phyloP scores from a whole-genome alignment of 1,140 invertebrate genomes.

The Heliconius nattereri region DNA sequence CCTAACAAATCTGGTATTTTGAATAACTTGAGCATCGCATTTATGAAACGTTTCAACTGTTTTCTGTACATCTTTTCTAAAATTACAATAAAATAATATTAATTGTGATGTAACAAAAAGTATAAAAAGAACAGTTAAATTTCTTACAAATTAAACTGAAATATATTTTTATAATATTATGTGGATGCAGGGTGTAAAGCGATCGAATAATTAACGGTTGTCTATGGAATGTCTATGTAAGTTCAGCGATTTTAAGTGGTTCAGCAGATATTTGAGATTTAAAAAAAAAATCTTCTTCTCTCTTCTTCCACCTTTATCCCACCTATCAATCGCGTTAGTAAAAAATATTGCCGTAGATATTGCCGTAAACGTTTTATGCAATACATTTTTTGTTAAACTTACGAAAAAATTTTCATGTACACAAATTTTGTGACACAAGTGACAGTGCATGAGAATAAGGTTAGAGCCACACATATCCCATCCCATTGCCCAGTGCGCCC shows the following conservation, averaged over 20 bases:
- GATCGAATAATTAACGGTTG: no score
- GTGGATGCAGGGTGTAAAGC: no score
- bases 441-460: constrained; percentile 45
- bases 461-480: constrained; percentile 43
- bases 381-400: constrained; percentile 21
- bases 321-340: no score
- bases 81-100: constrained; percentile 22
- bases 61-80: constrained; percentile 45
- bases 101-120: background rate
- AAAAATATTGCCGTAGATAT: no score
- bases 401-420: constrained; percentile 51
- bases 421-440: constrained; percentile 50
- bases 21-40: constrained; percentile 42
- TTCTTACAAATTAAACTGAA: background rate
- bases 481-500: constrained; percentile 42
- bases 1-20: constrained; percentile 42
- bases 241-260: no score
- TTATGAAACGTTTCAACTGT: constrained; percentile 45
- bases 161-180: no score
- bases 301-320: no score
- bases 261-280: no score
- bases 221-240: no score
- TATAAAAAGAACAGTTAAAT: no score
- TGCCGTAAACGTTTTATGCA: no score
- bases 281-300: no score